A percentile compares a stretch with the other conserved stretches of the same genome.
phyloP scores from a whole-genome alignment of 2,888 invertebrate genomes.

The Eupithecia subumbrata region DNA sequence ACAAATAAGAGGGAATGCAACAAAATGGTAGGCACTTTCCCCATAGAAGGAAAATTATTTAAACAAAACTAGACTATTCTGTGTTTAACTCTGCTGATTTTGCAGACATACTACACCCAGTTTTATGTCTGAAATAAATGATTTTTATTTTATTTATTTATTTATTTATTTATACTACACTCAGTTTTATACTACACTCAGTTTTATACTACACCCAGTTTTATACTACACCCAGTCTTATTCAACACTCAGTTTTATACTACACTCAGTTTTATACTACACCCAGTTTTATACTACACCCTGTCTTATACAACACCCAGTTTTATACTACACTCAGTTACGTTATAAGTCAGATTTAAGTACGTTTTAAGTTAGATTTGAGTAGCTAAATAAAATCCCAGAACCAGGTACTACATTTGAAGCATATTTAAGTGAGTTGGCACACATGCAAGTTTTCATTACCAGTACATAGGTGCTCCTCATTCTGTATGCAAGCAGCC shows the following conservation, averaged over 20 bases:
- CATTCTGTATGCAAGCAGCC: constrained; percentile 47
- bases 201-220: background rate
- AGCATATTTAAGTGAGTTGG: constrained; percentile 33
- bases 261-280: background rate
- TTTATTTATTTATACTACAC: too few relatives aligned
- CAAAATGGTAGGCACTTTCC: background rate
- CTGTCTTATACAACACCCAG: background rate
- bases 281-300: background rate
- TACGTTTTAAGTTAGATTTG: background rate
- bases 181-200: background rate
- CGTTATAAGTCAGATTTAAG: background rate
- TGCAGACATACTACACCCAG: background rate
- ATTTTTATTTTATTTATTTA: too few relatives aligned
- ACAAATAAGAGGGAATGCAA: constrained; percentile 19
- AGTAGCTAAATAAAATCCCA: constrained; percentile 26
- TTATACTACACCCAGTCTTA: background rate
- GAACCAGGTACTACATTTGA: constrained; percentile 16
- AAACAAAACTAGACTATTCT: background rate
- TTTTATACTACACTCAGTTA: background rate
- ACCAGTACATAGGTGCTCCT: constrained; percentile 33
- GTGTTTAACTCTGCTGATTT: background rate
- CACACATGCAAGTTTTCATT: constrained; percentile 41
- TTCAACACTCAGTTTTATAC: too few relatives aligned
- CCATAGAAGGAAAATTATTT: background rate
- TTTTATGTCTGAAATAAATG: too few relatives aligned